Conservation (phyloP, 1,140 invertebrate species). For the Habropoda laboriosa region DNA sequence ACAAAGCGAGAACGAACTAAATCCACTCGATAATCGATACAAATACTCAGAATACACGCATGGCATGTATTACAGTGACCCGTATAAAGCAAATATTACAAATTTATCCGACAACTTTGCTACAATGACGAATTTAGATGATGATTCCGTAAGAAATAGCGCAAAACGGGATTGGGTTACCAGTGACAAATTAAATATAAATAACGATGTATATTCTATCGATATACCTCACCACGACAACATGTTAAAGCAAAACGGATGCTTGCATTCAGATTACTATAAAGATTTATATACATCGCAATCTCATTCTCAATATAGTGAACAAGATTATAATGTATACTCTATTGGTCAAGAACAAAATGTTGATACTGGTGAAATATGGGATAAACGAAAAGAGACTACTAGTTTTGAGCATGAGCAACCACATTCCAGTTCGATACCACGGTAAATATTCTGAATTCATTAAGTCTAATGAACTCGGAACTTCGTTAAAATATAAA, state of each 20-base stretch:
- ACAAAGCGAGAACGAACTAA: conserved; percentile 83
- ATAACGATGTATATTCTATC: conserved; percentile 76
- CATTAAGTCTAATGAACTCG: background rate
- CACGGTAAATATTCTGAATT: conserved; percentile 73
- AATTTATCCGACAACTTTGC: conserved; percentile 76
- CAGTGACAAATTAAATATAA: conserved; percentile 75
- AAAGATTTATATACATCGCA: conserved; percentile 77
- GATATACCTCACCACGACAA: conserved; percentile 74
- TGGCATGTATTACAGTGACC: conserved; percentile 76
- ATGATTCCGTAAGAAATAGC: conserved; percentile 72
- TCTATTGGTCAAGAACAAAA: conserved; percentile 79
- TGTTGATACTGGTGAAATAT: conserved; percentile 80
- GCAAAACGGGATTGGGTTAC: conserved; percentile 75
- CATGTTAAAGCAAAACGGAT: conserved; percentile 78
- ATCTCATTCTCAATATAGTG: conserved; percentile 72
- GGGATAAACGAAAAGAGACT: conserved; percentile 84
- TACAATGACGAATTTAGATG: conserved; percentile 75
- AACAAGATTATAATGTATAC: conserved; percentile 76
- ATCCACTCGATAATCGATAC: conserved; percentile 74
- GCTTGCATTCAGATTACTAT: conserved; percentile 76
- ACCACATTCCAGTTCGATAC: conserved; percentile 82
- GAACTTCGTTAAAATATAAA: background rate
- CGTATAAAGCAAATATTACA: conserved; percentile 77
- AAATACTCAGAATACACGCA: conserved; percentile 77
- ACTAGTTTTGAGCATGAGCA: conserved; percentile 87